phyloP scores from a whole-genome alignment of 2,797 vertebrate species.

The Coregonus sp. region DNA sequence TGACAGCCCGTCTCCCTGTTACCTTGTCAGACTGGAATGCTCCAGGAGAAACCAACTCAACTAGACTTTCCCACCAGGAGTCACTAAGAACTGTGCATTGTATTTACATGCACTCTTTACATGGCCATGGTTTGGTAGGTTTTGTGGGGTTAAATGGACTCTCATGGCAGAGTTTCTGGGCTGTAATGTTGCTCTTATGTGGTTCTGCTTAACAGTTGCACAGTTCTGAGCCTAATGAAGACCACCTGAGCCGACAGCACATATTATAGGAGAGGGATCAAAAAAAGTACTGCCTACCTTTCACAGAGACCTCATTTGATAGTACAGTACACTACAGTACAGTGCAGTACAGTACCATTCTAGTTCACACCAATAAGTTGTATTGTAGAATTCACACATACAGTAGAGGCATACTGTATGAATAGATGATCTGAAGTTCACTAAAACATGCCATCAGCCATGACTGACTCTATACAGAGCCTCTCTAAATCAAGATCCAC shows the following conservation, averaged over 20 bases:
- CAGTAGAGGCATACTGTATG: neutral
- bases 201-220: conserved; percentile 53
- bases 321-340: neutral
- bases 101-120: conserved; percentile 2
- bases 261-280: conserved; percentile 60
- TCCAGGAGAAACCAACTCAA: neutral
- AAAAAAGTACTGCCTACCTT: conserved; percentile 60
- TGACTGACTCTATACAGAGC: neutral
- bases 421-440: neutral
- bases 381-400: neutral
- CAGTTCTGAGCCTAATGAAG: conserved; percentile 71
- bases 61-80: neutral
- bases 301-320: conserved; percentile 38
- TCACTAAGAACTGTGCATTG: conserved; percentile 17
- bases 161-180: conserved; percentile 31
- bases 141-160: too few species aligned
- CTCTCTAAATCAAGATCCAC: neutral
- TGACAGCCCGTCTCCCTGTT: too few species aligned
- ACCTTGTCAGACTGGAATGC: too few species aligned
- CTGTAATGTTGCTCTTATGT: conserved; percentile 57
- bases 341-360: neutral
- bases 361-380: neutral
- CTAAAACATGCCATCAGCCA: too few species aligned
- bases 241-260: conserved; percentile 73
- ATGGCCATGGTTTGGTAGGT: conserved; percentile 19